Base-by-base conservation (phyloP, 2,888 invertebrate species). In the Nemurella pictetii region DNA sequence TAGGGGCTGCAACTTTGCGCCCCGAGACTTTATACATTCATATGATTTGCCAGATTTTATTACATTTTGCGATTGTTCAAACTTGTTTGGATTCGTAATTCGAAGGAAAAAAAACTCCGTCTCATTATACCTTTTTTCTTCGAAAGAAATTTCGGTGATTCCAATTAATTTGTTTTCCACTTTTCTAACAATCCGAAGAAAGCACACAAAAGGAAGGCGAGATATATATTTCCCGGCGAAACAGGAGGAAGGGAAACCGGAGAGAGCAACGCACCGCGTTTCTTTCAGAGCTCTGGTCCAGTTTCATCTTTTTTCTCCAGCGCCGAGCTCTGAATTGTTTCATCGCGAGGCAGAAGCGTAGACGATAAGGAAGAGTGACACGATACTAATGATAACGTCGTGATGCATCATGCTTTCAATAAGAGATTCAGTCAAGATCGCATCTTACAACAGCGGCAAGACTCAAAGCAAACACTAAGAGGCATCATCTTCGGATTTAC, bases 361-460 rank as follows among this genome's bases (percentile, higher is more conserved):
- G 20, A 12, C 2, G 32, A 30, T 80, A 12, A 80, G 20, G 9
- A 7, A n/a, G 80, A 35, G 4, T 80, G 80, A 80, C 80, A 36
- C 2, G 32, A 3, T 35, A 35, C 35, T 35, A 26, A 30, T 35
- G 80, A 80, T 80, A 25, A 36, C 80, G 80, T 80, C 80, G 26
- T n/a, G 80, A 80, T 7, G n/a, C 80, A 30, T 80, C 32, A 80
- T 25, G 80, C 7, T 35, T n/a, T n/a, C n/a, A n/a, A n/a, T n/a
- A n/a, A n/a, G n/a, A n/a, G n/a, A n/a, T n/a, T n/a, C 15, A 7
- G 15, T 2, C 55, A 55, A 55, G 55, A 55, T 55, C 15, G 1
- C 20, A 15, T 20, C 35, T 35, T 35, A 7, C 35, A 55, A 20
- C 15, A 55, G 55, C 55, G 55, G 55, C 55, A 15, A 55, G 20